Percentiles rank a stretch among this genome's conserved stretches.
Evolutionary conservation across 1,140 invertebrate genomes (phyloP).

Genomic region (Brachionus plicatilis): DNA sequence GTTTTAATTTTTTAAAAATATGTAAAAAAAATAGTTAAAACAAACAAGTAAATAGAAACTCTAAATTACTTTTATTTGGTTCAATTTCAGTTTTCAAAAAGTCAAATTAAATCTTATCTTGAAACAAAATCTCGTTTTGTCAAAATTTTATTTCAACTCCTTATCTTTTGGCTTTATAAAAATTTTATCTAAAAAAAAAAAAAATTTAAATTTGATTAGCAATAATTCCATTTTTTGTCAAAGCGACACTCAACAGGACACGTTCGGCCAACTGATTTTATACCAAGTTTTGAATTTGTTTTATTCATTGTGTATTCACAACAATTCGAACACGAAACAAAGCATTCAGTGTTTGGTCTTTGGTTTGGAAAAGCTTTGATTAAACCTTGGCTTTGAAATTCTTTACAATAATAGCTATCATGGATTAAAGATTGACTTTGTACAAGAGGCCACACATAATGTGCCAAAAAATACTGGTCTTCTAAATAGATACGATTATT

Average conservation of each 20-base stretch:
- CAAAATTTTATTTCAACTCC: background rate
- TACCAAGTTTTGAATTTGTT: background rate
- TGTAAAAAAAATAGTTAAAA: no score
- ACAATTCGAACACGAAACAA: slow-evolving; percentile 15
- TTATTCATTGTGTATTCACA: background rate
- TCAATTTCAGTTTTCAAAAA: background rate
- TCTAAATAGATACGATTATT: slow-evolving; percentile 9
- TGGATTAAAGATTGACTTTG: background rate
- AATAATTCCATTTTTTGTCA: background rate
- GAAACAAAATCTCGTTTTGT: background rate
- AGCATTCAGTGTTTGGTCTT: background rate
- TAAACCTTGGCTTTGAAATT: background rate
- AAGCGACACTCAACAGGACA: background rate
- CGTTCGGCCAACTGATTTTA: background rate
- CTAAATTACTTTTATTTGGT: no score
- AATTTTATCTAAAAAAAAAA: no score
- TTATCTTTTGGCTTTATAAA: no score
- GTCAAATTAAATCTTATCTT: background rate
- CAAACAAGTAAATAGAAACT: no score
- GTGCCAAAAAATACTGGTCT: slow-evolving; percentile 27
- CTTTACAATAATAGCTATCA: slow-evolving; percentile 21
- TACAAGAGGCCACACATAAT: background rate
- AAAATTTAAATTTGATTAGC: background rate
- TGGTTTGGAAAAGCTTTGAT: background rate
- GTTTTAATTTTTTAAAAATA: no score